Conservation (phyloP, 2,113 vertebrate species). For the Chrysemys picta region DNA sequence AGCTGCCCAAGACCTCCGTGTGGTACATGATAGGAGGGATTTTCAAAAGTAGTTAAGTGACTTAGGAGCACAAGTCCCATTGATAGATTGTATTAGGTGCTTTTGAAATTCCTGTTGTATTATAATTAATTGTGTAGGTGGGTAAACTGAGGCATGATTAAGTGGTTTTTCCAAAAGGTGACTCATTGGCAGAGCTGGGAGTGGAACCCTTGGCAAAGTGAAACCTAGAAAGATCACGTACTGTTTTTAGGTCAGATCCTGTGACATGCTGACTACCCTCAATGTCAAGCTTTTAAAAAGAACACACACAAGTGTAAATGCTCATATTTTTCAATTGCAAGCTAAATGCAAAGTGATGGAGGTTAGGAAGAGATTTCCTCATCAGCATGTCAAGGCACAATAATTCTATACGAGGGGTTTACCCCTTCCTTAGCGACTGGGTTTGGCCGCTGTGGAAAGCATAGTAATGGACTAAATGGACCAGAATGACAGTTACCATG, state of each 20-base stretch:
- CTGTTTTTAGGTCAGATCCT: background rate
- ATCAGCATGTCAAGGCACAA: fast-evolving
- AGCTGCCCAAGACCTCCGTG: background rate
- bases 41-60: background rate
- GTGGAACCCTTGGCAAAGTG: background rate
- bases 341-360: background rate
- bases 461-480: background rate
- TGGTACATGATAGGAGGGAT: background rate
- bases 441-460: background rate
- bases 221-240: background rate
- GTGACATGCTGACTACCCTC: background rate
- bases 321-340: background rate
- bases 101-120: background rate
- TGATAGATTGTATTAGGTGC: background rate
- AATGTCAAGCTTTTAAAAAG: background rate
- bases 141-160: fast-evolving
- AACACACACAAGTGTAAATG: background rate
- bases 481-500: background rate
- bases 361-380: background rate
- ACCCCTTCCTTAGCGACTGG: background rate
- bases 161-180: background rate
- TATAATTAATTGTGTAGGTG: background rate
- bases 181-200: background rate
- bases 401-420: background rate
- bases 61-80: background rate